Conservation (phyloP, 2,888 invertebrate species). For the Stramonita haemastoma region DNA sequence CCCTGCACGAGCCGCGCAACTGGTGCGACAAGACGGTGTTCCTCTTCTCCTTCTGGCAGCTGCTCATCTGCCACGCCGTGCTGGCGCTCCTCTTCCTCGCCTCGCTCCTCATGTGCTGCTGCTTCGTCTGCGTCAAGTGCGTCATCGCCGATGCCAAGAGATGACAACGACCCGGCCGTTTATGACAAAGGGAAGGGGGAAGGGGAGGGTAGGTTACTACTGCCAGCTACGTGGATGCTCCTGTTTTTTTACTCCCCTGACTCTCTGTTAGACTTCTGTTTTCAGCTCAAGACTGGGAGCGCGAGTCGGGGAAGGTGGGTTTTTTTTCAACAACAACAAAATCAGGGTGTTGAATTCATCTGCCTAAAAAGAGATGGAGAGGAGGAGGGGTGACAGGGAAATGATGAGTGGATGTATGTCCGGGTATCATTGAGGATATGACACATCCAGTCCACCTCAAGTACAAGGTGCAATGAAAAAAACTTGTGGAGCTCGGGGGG, state of each 20-base stretch:
- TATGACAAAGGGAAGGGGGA: neutral
- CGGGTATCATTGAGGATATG: no score
- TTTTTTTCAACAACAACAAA: neutral
- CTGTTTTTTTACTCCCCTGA: neutral
- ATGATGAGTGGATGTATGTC: no score
- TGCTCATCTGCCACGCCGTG: constrained; percentile 84
- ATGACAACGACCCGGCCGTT: constrained; percentile 37
- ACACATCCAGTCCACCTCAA: no score
- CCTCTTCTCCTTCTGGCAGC: constrained; percentile 86
- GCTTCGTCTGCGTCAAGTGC: constrained; percentile 58
- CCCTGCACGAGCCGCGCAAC: constrained; percentile 86
- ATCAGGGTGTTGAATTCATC: no score
- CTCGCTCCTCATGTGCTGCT: constrained; percentile 56
- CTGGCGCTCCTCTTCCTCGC: constrained; percentile 72
- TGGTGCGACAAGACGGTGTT: constrained; percentile 89
- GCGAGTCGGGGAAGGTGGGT: no score
- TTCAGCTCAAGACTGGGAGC: no score
- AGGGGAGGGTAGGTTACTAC: neutral
- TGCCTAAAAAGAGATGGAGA: neutral
- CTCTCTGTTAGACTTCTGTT: neutral
- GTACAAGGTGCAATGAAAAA: no score
- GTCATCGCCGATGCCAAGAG: constrained; percentile 47
- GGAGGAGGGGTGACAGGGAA: neutral
- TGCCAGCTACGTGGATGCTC: neutral
- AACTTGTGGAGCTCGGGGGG: no score